phyloP scores from a whole-genome alignment of 1,140 invertebrate species.

The Plutomurus gul region DNA sequence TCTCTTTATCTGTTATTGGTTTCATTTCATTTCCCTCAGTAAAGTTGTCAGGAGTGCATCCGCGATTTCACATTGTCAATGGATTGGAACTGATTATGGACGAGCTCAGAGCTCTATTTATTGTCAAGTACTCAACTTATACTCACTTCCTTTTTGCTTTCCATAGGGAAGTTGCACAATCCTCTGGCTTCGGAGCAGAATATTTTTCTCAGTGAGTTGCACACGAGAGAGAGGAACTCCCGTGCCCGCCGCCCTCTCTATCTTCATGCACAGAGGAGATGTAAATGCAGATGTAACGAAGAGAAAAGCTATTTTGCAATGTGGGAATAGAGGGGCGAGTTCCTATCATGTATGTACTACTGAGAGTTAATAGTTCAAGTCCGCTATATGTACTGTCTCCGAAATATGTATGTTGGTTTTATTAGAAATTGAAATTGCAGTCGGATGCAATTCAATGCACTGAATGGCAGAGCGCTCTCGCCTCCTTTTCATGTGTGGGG shows the following conservation, averaged over 20 bases:
- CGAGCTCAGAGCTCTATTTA: neutral
- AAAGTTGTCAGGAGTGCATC: conserved; percentile 15
- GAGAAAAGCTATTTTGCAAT: neutral
- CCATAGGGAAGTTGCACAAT: no score
- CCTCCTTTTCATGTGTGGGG: neutral
- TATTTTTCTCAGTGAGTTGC: no score
- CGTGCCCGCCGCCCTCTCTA: no score
- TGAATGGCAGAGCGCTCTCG: neutral
- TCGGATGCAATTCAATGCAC: conserved; percentile 22
- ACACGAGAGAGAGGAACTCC: neutral
- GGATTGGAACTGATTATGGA: conserved; percentile 11
- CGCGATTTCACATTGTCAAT: neutral
- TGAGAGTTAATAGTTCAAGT: neutral
- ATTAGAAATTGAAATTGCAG: conserved; percentile 24
- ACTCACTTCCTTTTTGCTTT: no score
- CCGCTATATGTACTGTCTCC: neutral
- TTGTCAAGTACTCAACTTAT: no score
- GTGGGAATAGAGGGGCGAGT: no score
- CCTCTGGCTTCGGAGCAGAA: no score
- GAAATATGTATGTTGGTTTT: neutral
- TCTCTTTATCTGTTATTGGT: conserved; percentile 22
- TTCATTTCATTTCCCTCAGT: conserved; percentile 1
- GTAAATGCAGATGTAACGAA: conserved; percentile 4
- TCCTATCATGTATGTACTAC: neutral
- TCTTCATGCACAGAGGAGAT: no score